phyloP scores from a whole-genome alignment of 1,140 invertebrate species.

The Penaeus chinensis region DNA sequence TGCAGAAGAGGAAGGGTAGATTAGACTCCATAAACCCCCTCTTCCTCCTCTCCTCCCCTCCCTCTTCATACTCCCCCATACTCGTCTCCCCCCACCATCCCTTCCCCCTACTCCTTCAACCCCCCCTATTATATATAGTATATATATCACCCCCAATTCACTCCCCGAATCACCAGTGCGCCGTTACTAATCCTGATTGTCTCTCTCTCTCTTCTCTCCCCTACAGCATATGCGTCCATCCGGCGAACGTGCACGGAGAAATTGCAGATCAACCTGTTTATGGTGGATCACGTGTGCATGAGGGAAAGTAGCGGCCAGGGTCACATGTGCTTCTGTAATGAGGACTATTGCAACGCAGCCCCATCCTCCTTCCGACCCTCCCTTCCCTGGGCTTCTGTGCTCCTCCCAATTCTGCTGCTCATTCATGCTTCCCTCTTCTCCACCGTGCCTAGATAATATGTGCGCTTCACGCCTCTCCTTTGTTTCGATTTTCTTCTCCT shows the following conservation, averaged over 20 bases:
- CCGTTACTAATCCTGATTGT: not conserved
- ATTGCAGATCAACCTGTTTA: slow-evolving; percentile 94
- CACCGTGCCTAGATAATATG: not conserved
- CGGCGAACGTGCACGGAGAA: slow-evolving; percentile 90
- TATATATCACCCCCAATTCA: too few species aligned
- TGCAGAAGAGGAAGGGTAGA: too few species aligned
- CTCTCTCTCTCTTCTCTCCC: slow-evolving; percentile 50
- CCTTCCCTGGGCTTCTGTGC: not conserved
- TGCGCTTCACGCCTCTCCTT: too few species aligned
- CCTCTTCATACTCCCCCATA: too few species aligned
- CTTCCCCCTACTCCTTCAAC: too few species aligned
- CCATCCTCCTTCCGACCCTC: slow-evolving; percentile 61
- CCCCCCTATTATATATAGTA: too few species aligned
- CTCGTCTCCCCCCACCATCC: too few species aligned
- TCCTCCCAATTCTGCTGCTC: slow-evolving; percentile 20
- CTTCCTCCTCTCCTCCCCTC: too few species aligned
- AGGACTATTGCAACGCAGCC: slow-evolving; percentile 89
- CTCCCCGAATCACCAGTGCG: too few species aligned
- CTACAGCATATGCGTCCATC: slow-evolving; percentile 87
- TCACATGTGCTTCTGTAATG: slow-evolving; percentile 98
- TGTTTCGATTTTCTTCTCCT: not conserved
- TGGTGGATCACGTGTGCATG: slow-evolving; percentile 98
- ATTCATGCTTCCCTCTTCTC: not conserved
- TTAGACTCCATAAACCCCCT: too few species aligned
- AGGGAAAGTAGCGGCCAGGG: slow-evolving; percentile 95